phyloP scores from a whole-genome alignment of 2,113 vertebrate species.

The Callionymus lyra region DNA sequence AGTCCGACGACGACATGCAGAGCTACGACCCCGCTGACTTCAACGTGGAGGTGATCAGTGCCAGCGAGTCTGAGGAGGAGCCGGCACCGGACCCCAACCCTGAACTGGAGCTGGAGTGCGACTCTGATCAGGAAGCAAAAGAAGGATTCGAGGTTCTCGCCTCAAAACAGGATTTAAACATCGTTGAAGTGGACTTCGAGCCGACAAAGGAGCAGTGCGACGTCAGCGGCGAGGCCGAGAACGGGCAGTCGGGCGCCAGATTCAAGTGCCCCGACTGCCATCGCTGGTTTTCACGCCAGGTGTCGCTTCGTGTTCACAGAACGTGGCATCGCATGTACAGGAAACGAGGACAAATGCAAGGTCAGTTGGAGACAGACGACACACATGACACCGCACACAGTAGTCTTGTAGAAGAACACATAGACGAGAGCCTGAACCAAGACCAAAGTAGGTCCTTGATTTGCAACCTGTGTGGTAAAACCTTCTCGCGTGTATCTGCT shows the following conservation, averaged over 20 bases:
- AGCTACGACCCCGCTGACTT: conserved; percentile 49
- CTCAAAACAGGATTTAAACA: conserved; percentile 56
- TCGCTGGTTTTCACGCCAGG: conserved; percentile 53
- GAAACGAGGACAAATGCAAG: conserved; percentile 40
- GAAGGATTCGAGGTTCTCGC: conserved; percentile 11
- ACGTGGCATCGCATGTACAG: conserved; percentile 57
- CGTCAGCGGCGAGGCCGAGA: neutral
- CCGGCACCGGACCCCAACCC: conserved; percentile 39
- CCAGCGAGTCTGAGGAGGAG: conserved; percentile 55
- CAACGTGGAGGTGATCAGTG: conserved; percentile 56
- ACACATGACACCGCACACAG: conserved; percentile 47
- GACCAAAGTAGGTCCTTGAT: conserved; percentile 38
- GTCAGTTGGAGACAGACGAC: conserved; percentile 38
- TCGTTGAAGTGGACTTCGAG: conserved; percentile 60
- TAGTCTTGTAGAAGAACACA: conserved; percentile 39
- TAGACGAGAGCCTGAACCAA: conserved; percentile 23
- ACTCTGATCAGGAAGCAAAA: conserved; percentile 58
- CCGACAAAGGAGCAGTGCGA: conserved; percentile 13
- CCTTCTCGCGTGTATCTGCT: conserved; percentile 56
- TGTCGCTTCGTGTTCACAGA: conserved; percentile 60
- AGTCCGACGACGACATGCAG: conserved; percentile 35
- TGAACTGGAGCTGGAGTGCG: conserved; percentile 59
- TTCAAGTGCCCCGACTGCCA: conserved; percentile 59
- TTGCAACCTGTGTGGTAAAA: conserved; percentile 56
- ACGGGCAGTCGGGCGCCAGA: conserved; percentile 17